phyloP scores from a whole-genome alignment of 2,113 vertebrate species.

The Phocoena sinus region DNA sequence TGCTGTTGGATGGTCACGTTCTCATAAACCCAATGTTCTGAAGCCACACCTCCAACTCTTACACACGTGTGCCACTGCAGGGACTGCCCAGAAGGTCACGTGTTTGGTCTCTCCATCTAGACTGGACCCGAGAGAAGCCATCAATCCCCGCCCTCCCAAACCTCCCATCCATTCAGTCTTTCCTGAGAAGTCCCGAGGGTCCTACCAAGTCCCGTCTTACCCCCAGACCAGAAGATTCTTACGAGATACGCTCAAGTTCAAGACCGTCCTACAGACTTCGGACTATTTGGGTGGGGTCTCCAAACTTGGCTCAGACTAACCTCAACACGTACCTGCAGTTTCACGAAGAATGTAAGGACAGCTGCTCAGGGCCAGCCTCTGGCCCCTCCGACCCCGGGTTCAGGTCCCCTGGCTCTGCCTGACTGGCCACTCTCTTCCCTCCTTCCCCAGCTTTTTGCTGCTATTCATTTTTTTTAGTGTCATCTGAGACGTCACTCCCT shows the following conservation, averaged over 20 bases:
- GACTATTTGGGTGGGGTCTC: background rate
- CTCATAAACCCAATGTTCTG: background rate
- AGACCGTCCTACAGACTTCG: background rate
- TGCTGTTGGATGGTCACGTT: background rate
- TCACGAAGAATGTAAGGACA: background rate
- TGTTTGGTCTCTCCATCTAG: background rate
- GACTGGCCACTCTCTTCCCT: background rate
- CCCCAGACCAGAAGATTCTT: background rate
- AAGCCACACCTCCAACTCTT: background rate
- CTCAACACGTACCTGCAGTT: background rate
- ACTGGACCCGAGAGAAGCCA: background rate
- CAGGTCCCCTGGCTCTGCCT: background rate
- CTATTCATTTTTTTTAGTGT: background rate
- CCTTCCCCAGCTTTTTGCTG: background rate
- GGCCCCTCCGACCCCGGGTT: background rate
- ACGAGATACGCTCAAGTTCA: background rate
- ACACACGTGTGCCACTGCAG: background rate
- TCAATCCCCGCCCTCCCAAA: background rate
- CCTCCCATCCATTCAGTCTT: background rate
- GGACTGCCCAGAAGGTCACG: background rate
- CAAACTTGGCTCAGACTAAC: background rate
- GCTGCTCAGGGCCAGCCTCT: background rate
- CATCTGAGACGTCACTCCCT: background rate
- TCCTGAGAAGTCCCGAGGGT: background rate
- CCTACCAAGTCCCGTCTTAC: background rate